These are phyloP conservation scores for Oceanodroma tethys DNA, from an alignment of 2,113 vertebrate species.

Conservation along the genomic window DNA sequence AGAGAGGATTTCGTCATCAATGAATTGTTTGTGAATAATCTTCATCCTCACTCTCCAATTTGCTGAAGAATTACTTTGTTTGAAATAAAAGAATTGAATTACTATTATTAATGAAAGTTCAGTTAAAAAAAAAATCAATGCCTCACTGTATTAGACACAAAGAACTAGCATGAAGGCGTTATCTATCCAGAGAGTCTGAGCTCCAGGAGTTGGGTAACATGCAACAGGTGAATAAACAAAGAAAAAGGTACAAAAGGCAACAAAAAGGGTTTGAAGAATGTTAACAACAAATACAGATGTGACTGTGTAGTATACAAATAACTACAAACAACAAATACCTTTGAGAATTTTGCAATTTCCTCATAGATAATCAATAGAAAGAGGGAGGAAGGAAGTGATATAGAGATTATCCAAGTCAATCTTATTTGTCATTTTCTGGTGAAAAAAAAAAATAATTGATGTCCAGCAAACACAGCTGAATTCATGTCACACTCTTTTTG, in stretches of 20 bases:
- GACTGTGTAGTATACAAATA: background rate
- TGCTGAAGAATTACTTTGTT: slow-evolving; percentile 41
- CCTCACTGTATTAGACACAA: background rate
- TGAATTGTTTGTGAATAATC: slow-evolving; percentile 51
- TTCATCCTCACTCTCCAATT: slow-evolving; percentile 33
- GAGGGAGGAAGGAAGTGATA: background rate
- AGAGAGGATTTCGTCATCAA: slow-evolving; percentile 37
- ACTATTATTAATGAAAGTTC: slow-evolving; percentile 45
- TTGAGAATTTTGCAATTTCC: background rate
- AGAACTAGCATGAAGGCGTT: background rate
- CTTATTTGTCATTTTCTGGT: background rate
- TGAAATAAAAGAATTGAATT: slow-evolving; percentile 45
- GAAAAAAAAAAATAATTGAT: background rate
- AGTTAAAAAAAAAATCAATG: background rate
- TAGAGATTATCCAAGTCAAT: background rate
- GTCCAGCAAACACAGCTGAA: background rate
- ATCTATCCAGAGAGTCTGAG: background rate
- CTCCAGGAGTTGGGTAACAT: background rate
- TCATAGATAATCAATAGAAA: background rate
- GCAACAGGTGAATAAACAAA: slow-evolving; percentile 35
- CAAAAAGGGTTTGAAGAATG: background rate
- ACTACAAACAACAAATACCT: background rate
- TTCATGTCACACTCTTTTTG: background rate
- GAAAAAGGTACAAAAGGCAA: background rate
- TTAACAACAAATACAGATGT: background rate